These are phyloP conservation scores for Cerastis leucographa DNA, from an alignment of 2,888 invertebrate genomes.

Conservation along the genomic window DNA sequence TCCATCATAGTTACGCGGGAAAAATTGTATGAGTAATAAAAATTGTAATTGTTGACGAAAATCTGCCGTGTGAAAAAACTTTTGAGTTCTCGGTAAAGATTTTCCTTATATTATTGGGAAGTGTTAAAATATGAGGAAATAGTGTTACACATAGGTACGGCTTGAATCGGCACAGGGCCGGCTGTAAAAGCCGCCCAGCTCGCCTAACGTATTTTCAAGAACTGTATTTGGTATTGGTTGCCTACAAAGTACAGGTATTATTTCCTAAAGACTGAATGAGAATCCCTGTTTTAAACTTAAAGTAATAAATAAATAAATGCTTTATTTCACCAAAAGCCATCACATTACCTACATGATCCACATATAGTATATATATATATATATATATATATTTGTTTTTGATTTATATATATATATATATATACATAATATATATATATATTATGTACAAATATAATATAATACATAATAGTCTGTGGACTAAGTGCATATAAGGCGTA, in stretches of 20 bases:
- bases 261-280: not conserved
- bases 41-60: slow-evolving; percentile 33
- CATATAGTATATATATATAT: too few relatives aligned
- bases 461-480: too few relatives aligned
- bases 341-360: too few relatives aligned
- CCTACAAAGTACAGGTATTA: not conserved
- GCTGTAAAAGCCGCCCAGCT: not conserved
- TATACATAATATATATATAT: too few relatives aligned
- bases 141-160: not conserved
- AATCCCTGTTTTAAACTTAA: not conserved
- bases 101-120: slow-evolving; percentile 31
- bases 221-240: not conserved
- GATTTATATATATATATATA: too few relatives aligned
- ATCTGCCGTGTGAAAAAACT: slow-evolving; percentile 33
- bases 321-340: too few relatives aligned
- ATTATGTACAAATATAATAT: too few relatives aligned
- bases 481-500: too few relatives aligned
- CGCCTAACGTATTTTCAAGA: not conserved
- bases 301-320: too few relatives aligned
- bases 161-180: not conserved
- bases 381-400: too few relatives aligned
- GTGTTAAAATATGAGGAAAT: too few relatives aligned
- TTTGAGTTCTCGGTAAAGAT: slow-evolving; percentile 48
- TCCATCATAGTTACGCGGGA: slow-evolving; percentile 52
- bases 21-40: slow-evolving; percentile 60